Evolutionary conservation across 2,888 invertebrate species (phyloP).

Genomic region (Incurvaria masculella): DNA sequence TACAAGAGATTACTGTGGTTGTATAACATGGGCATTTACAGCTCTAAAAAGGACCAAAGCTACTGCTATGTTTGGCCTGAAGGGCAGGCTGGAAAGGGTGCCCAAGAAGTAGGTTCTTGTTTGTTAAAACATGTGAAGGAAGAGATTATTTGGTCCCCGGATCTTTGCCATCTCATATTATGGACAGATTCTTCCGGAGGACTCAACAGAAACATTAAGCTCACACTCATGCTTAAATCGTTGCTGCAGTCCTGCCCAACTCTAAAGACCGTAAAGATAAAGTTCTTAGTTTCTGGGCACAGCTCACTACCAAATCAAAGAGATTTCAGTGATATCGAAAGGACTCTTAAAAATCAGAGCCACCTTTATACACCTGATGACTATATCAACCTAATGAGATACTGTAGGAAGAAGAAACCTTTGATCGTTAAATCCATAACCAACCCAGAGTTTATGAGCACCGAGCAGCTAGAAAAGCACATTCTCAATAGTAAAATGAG

Average conservation of each 20-base stretch:
- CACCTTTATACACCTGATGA: background rate
- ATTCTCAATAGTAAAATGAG: background rate
- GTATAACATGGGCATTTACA: background rate
- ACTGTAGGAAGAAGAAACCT: slow-evolving; percentile 2
- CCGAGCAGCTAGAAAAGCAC: slow-evolving; percentile 2
- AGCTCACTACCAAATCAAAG: background rate
- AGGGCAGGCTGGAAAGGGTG: slow-evolving; percentile 2
- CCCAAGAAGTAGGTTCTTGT: slow-evolving; percentile 1
- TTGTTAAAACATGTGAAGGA: slow-evolving; percentile 1
- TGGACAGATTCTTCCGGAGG: slow-evolving; percentile 1
- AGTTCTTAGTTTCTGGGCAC: background rate
- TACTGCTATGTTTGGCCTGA: slow-evolving; percentile 1
- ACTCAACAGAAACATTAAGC: background rate
- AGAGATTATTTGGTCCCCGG: slow-evolving; percentile 1
- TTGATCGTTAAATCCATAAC: background rate
- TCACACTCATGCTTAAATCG: background rate
- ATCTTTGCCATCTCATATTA: background rate
- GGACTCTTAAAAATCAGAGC: background rate
- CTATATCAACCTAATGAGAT: background rate
- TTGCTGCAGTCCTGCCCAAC: slow-evolving; percentile 1
- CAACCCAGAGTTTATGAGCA: background rate
- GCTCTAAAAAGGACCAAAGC: slow-evolving; percentile 1
- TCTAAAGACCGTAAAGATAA: background rate
- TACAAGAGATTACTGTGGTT: slow-evolving; percentile 1
- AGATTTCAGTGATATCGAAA: slow-evolving; percentile 1